Percentiles rank a stretch among this genome's conserved stretches.
phyloP scores from a whole-genome alignment of 1,140 invertebrate species.

The Melanaphis sacchari region DNA sequence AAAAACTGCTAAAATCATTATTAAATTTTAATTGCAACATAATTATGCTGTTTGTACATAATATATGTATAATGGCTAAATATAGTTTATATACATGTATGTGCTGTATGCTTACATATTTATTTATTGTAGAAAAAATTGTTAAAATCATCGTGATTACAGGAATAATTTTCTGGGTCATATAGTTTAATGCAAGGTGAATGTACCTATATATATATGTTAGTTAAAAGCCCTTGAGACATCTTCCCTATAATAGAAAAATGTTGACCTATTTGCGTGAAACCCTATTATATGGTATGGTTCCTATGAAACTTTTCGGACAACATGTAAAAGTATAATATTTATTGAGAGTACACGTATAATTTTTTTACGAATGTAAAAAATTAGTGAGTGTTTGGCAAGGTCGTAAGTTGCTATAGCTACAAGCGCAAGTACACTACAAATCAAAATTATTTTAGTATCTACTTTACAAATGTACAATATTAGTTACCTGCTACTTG shows the following conservation, averaged over 20 bases:
- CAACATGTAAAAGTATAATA: constrained; percentile 50
- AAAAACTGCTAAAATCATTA: not conserved
- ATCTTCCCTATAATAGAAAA: constrained; percentile 38
- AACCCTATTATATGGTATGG: constrained; percentile 2
- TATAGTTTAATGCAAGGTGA: not conserved
- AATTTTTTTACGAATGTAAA: constrained; percentile 25
- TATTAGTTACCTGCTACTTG: constrained; percentile 28
- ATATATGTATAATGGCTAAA: too few species aligned
- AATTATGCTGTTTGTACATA: not conserved
- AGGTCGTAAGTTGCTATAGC: constrained; percentile 28
- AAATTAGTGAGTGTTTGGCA: constrained; percentile 52
- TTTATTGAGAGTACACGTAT: constrained; percentile 44
- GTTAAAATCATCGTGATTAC: not conserved
- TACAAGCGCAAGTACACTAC: constrained; percentile 43
- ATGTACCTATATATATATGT: constrained; percentile 7
- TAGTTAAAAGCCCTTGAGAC: constrained; percentile 47
- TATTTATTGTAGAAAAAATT: not conserved
- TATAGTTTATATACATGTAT: not conserved
- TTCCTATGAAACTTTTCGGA: constrained; percentile 35
- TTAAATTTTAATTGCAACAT: not conserved
- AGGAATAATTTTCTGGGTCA: constrained; percentile 46
- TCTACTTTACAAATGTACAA: constrained; percentile 1
- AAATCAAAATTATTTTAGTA: constrained; percentile 37
- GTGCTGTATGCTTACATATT: not conserved
- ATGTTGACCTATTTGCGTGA: constrained; percentile 32